These are phyloP conservation scores for Halcyon chelicuti DNA, from an alignment of 2,797 vertebrate species.

Conservation along the genomic window DNA sequence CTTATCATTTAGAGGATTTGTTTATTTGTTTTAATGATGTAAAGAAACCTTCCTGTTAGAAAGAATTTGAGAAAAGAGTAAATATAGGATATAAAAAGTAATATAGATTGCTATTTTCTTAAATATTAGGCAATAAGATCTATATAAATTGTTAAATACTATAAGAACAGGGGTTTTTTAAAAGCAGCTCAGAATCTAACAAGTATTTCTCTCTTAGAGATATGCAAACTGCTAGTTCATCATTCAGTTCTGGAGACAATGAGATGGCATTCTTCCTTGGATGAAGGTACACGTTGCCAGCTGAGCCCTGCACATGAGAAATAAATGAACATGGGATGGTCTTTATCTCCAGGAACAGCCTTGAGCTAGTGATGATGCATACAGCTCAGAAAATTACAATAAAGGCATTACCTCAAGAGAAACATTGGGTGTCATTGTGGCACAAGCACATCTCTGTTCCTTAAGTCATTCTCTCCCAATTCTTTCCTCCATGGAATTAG, in stretches of 20 bases:
- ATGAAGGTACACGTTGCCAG: background rate
- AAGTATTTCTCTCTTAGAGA: background rate
- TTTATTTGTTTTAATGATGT: background rate
- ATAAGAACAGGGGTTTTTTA: background rate
- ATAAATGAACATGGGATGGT: accelerated
- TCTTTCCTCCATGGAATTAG: background rate
- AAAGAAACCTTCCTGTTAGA: background rate
- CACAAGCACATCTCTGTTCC: background rate
- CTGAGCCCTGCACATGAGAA: background rate
- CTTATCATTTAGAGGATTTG: background rate
- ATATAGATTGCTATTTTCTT: background rate
- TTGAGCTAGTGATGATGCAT: background rate
- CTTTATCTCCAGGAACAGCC: background rate
- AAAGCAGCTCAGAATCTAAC: background rate
- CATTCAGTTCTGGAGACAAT: background rate
- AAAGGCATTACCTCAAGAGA: background rate
- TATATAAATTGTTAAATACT: background rate
- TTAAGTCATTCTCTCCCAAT: background rate
- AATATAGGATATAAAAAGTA: background rate
- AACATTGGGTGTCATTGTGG: background rate
- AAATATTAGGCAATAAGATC: background rate
- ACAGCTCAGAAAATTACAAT: background rate
- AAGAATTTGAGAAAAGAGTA: background rate
- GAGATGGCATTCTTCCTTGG: background rate
- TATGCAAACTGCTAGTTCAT: background rate